Evolutionary conservation across 2,113 vertebrate genomes (phyloP).

Genomic region (Sinocyclocheilus grahami): DNA sequence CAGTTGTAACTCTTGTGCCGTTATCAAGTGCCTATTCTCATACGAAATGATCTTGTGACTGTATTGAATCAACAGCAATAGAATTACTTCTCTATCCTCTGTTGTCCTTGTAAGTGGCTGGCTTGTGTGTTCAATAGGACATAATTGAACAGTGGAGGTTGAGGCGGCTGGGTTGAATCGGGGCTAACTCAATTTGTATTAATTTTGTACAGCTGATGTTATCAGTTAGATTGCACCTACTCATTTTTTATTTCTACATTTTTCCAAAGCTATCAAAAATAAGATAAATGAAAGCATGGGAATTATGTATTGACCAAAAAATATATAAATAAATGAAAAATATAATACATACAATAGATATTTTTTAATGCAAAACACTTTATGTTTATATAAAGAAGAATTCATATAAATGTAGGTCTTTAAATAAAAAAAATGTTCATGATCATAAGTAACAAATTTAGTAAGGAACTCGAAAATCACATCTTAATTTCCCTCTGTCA

Average conservation of each 20-base stretch:
- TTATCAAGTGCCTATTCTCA: constrained; percentile 23
- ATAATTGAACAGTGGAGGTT: neutral
- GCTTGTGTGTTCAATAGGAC: constrained; percentile 1
- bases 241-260: neutral
- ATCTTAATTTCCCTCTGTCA: neutral
- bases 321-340: no score
- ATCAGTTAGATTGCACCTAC: neutral
- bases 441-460: neutral
- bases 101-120: constrained; percentile 6
- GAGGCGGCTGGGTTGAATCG: neutral
- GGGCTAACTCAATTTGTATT: neutral
- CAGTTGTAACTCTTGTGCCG: neutral
- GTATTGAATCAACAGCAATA: constrained; percentile 40
- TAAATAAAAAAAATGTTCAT: neutral
- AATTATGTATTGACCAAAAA: no score
- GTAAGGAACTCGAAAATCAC: neutral
- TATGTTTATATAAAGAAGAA: neutral
- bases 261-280: no score
- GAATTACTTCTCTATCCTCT: constrained; percentile 17
- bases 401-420: neutral
- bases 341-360: no score
- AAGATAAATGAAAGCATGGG: no score
- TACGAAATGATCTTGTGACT: constrained; percentile 46
- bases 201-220: neutral
- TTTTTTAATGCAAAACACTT: neutral